Base-by-base conservation (phyloP, 2,888 invertebrate genomes). In the Drosophila neonasuta region DNA sequence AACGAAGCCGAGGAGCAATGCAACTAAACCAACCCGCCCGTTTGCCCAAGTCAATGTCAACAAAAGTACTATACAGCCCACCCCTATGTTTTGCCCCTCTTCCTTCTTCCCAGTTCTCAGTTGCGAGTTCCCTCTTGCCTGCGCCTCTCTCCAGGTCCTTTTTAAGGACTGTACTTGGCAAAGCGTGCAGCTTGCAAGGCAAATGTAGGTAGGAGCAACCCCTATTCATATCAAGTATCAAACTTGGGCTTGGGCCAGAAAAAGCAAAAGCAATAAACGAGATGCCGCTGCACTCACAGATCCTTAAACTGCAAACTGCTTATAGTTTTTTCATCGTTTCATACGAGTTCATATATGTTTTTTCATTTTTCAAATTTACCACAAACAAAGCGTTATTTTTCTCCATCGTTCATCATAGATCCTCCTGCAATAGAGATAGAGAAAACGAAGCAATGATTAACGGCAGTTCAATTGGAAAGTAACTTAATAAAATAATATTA, bases 381-480 rank as follows among this genome's bases (percentile, higher is more conserved):
- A 88, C 88, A 88, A 89, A 86, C 87, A 87, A 89, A 88, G 88
- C 85, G 80, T 89, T 90, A 89, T 87, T 88, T 88, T 82, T 86
- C 85, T 87, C 80, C 87, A 86, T 88, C 88, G 90, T 90, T 89
- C 88, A 90, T 90, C 82, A 86, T 88, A 89, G 88, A 88, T 90
- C 82, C 81, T 89, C 90, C 89, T 90, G 80, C 8, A 89, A 89
- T 20, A 72, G 17, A 84, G 56, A 66, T 29, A 34, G 46, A 42
- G 8, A 44, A 30, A 36, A n/a, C 13, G 9, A 51, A n/a, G 50
- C 11, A 49, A 44, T 55, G n/a, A 20, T 66, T 63, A 72, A 30
- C 9, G 46, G n/a, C 3, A 41, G 20, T 42, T n/a, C 17, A 30
- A 36, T 29, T 34, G 11, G 56, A 10, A 58, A 56, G 15, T 50